Evolutionary conservation across 2,797 vertebrate genomes (phyloP).

Genomic region (Danio tinwini): DNA sequence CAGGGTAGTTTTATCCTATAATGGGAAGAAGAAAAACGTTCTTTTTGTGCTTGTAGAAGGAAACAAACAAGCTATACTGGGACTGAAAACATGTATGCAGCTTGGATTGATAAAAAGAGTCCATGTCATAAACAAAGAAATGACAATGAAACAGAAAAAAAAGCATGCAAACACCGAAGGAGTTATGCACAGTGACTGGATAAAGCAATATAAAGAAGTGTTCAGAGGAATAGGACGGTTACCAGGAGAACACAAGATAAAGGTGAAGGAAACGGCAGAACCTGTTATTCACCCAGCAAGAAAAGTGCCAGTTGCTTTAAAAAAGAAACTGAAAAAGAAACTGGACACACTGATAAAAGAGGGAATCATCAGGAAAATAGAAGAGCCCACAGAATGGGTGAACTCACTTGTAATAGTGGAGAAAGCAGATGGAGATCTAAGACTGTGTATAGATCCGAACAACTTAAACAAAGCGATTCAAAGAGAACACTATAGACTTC

Average conservation of each 20-base stretch:
- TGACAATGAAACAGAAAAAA: background rate
- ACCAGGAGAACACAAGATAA: conserved; percentile 33
- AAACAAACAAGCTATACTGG: too few relatives aligned
- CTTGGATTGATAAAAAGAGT: conserved; percentile 20
- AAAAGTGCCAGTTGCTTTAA: conserved; percentile 39
- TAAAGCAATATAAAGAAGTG: conserved; percentile 12
- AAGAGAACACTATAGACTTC: conserved; percentile 10
- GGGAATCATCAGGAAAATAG: conserved; percentile 4
- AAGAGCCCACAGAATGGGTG: conserved; percentile 16
- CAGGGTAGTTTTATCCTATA: conserved; percentile 4
- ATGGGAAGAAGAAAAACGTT: background rate
- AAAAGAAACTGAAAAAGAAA: conserved; percentile 29
- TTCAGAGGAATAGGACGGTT: conserved; percentile 38
- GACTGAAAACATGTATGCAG: too few relatives aligned
- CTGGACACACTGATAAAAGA: conserved; percentile 1
- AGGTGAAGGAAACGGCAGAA: conserved; percentile 35
- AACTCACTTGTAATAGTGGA: conserved; percentile 26
- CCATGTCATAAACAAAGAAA: conserved; percentile 30
- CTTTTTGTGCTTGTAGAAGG: too few relatives aligned
- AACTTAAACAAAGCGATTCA: conserved; percentile 16
- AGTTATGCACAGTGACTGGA: background rate
- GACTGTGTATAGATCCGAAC: conserved; percentile 28
- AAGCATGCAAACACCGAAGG: background rate
- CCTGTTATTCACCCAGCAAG: conserved; percentile 39
- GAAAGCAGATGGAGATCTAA: conserved; percentile 24